Evolutionary conservation across 1,140 invertebrate genomes (phyloP).

Genomic region (Bombus sylvicola): DNA sequence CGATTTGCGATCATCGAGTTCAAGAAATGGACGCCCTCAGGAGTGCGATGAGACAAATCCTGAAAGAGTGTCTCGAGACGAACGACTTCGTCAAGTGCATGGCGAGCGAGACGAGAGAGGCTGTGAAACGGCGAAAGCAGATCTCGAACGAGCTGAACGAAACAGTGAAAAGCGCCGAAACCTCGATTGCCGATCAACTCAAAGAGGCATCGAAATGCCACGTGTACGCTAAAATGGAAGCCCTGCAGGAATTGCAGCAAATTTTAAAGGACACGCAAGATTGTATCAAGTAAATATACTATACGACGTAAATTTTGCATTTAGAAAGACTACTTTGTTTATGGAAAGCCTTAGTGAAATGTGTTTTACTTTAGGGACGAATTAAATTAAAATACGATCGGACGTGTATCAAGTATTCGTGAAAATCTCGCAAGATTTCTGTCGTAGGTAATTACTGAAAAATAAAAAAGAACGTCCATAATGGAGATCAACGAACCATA

Average conservation of each 20-base stretch:
- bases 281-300: background rate
- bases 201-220: slow-evolving; percentile 3
- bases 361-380: background rate
- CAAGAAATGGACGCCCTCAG: background rate
- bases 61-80: slow-evolving; percentile 21
- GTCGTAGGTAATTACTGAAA: background rate
- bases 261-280: slow-evolving; percentile 31
- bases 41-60: background rate
- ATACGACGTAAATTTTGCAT: background rate
- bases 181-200: background rate
- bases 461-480: background rate
- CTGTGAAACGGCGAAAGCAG: background rate
- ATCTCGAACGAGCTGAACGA: background rate
- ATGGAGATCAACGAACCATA: too few relatives aligned
- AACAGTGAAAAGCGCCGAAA: slow-evolving; percentile 1
- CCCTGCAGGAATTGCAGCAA: background rate
- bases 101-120: slow-evolving; percentile 10
- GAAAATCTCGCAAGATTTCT: too few relatives aligned
- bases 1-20: background rate
- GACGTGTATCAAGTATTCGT: background rate
- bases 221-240: slow-evolving; percentile 19
- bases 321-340: background rate
- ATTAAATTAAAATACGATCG: background rate
- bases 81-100: slow-evolving; percentile 39
- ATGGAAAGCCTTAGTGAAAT: background rate